A percentile compares a stretch with the other conserved stretches of the same genome.
phyloP scores from a whole-genome alignment of 2,797 vertebrate genomes.

The Phyllotis vaccarum region DNA sequence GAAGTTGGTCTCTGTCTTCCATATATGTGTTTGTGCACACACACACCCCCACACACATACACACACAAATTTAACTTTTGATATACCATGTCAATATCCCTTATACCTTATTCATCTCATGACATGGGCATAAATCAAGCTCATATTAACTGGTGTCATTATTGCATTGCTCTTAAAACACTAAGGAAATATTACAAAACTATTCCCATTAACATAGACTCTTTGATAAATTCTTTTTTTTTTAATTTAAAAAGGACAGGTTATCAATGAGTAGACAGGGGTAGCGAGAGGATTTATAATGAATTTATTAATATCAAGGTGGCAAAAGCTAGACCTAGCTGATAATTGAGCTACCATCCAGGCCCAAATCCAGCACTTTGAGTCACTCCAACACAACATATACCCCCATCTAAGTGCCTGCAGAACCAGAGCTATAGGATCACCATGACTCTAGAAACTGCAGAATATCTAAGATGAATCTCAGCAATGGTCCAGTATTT shows the following conservation, averaged over 20 bases:
- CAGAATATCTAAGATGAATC: not conserved
- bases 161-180: not conserved
- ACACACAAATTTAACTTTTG: not conserved
- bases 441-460: not conserved
- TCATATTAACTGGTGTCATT: not conserved
- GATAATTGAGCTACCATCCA: not conserved
- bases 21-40: rapidly evolving
- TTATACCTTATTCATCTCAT: not conserved
- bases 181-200: not conserved
- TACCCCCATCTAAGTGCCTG: not conserved
- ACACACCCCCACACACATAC: not conserved
- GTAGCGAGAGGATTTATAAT: not conserved
- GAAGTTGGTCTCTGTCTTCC: not conserved
- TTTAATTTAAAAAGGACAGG: not conserved
- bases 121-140: conserved; percentile 14
- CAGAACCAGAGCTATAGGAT: not conserved
- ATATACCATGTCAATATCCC: not conserved
- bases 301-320: not conserved
- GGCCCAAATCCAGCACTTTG: not conserved
- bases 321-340: not conserved
- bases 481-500: not conserved
- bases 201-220: not conserved
- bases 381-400: not conserved
- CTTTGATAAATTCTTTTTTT: not conserved
- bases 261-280: not conserved